These are phyloP conservation scores for Chunga burmeisteri DNA, from an alignment of 2,113 vertebrate genomes.

Conservation along the genomic window DNA sequence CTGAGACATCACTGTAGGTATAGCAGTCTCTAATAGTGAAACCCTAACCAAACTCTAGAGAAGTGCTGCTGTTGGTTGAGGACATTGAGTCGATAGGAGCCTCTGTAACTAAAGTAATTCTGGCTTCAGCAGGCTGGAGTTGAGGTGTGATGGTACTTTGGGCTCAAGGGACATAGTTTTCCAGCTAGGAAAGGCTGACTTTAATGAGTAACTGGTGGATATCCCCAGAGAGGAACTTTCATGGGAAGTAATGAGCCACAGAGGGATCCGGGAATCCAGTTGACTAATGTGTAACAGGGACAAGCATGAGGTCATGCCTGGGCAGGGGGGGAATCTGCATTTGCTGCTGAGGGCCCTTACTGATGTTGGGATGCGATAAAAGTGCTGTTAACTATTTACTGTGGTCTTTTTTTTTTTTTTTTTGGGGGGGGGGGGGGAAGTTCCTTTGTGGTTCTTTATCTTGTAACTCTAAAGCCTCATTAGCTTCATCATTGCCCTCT, in stretches of 20 bases:
- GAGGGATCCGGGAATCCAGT: background rate
- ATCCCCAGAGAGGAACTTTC: background rate
- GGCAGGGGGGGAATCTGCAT: background rate
- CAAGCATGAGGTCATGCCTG: background rate
- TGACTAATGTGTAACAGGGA: background rate
- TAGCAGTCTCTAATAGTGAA: background rate
- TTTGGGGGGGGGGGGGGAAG: too few species aligned
- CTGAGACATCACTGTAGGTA: too few species aligned
- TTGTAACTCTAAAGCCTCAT: background rate
- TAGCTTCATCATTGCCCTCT: background rate
- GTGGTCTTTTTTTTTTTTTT: too few species aligned
- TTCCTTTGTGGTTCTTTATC: too few species aligned
- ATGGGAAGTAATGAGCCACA: background rate
- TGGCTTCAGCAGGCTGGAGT: background rate
- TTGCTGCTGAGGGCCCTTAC: background rate
- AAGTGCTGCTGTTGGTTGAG: background rate
- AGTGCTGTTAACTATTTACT: background rate
- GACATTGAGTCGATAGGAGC: background rate
- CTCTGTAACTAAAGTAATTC: background rate
- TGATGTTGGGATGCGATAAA: background rate
- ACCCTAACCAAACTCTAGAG: background rate
- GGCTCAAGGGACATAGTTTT: background rate
- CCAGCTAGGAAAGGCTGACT: background rate
- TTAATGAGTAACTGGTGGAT: background rate
- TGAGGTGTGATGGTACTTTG: background rate